phyloP scores from a whole-genome alignment of 2,113 vertebrate genomes.

The Poeciliopsis turrubarensis region DNA sequence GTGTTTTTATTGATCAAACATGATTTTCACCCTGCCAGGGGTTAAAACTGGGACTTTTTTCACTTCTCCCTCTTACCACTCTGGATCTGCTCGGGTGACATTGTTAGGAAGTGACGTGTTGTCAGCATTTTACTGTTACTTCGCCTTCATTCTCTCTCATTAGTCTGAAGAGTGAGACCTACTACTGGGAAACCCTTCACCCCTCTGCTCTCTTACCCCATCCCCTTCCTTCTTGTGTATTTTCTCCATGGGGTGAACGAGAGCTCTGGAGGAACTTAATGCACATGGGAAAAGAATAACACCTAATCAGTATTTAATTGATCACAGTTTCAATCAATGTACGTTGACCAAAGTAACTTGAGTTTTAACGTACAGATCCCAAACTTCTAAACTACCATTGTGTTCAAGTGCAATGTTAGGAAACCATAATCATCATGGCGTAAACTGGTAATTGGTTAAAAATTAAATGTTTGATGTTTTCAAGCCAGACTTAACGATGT shows the following conservation, averaged over 20 bases:
- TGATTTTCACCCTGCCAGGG: background rate
- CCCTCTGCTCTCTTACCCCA: background rate
- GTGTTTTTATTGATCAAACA: background rate
- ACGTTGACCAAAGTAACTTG: too few relatives aligned
- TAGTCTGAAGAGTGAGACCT: slow-evolving; percentile 50
- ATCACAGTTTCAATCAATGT: background rate
- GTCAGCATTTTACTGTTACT: slow-evolving; percentile 4
- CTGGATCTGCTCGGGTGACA: background rate
- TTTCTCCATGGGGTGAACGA: slow-evolving; percentile 4
- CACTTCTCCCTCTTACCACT: background rate
- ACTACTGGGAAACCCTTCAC: slow-evolving; percentile 33
- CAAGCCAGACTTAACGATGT: too few relatives aligned
- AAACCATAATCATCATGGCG: too few relatives aligned
- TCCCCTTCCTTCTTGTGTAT: background rate
- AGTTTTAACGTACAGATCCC: too few relatives aligned
- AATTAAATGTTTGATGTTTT: too few relatives aligned
- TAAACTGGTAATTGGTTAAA: too few relatives aligned
- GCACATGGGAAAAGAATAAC: background rate
- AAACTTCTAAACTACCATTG: too few relatives aligned
- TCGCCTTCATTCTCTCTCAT: slow-evolving; percentile 51
- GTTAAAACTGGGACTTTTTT: too few relatives aligned
- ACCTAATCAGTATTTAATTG: background rate
- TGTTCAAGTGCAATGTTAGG: too few relatives aligned
- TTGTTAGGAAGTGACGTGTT: slow-evolving; percentile 16
- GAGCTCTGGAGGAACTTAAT: background rate